These are phyloP conservation scores for Galaxea fascicularis DNA, from an alignment of 92 coral and sea anemone genomes.

Conservation along the genomic window DNA sequence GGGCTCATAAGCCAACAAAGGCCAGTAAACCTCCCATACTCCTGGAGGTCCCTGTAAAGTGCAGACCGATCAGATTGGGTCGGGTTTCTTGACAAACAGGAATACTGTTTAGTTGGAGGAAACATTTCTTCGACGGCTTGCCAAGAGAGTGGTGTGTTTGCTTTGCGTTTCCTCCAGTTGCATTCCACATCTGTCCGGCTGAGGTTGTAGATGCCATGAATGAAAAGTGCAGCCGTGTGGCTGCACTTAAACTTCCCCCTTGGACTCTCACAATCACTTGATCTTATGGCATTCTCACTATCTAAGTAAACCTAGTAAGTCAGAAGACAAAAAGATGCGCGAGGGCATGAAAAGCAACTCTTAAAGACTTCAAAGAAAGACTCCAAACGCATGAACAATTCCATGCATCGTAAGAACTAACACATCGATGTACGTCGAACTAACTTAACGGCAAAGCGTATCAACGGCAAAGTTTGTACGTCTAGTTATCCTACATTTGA, in stretches of 20 bases:
- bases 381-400: background rate
- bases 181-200: conserved; percentile 14
- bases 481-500: conserved; percentile 10
- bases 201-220: conserved; percentile 24
- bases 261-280: conserved; percentile 12
- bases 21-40: conserved; percentile 66
- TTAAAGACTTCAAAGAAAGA: background rate
- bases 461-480: conserved; percentile 5
- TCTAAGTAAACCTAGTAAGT: conserved; percentile 15
- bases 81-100: background rate
- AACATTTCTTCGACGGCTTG: conserved; percentile 28
- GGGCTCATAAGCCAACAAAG: conserved; percentile 65
- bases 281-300: conserved; percentile 14
- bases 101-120: conserved; percentile 19
- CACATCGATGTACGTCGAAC: background rate
- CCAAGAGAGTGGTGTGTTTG: conserved; percentile 5
- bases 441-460: conserved; percentile 3
- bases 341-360: conserved; percentile 7
- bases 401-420: background rate
- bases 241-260: conserved; percentile 14
- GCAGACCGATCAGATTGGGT: conserved; percentile 28
- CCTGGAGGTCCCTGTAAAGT: conserved; percentile 21
- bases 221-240: conserved; percentile 20
- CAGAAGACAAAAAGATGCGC: conserved; percentile 7
- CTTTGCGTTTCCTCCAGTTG: conserved; percentile 33